Percentiles rank a stretch among this genome's conserved stretches.
Evolutionary conservation across 2,888 invertebrate species (phyloP).

Genomic region (Sipha maydis): DNA sequence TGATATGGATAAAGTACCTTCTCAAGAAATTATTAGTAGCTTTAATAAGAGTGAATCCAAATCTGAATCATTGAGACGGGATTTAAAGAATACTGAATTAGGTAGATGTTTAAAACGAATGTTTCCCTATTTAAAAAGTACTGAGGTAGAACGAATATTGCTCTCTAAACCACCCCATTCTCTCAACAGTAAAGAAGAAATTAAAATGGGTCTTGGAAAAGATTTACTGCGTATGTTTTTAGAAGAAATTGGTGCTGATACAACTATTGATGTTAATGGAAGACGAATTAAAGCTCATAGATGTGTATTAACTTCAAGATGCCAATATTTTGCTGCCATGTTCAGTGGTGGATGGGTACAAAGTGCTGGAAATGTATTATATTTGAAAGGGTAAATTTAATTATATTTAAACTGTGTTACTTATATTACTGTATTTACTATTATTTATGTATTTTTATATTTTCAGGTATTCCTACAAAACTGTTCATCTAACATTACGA

Average conservation of each 20-base stretch:
- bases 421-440: not conserved
- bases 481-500: conserved; percentile 89
- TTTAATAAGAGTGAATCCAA: conserved; percentile 79
- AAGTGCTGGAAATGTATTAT: conserved; percentile 81
- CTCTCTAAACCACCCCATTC: conserved; percentile 45
- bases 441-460: conserved; percentile 57
- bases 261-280: conserved; percentile 84
- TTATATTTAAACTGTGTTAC: not conserved
- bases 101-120: conserved; percentile 70
- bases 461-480: conserved; percentile 80
- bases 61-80: conserved; percentile 76
- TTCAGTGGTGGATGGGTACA: conserved; percentile 88
- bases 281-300: conserved; percentile 88
- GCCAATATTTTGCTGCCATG: conserved; percentile 92
- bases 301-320: conserved; percentile 89
- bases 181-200: conserved; percentile 51
- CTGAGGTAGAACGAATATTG: conserved; percentile 56
- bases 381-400: conserved; percentile 78
- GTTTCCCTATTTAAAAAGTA: conserved; percentile 70
- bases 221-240: conserved; percentile 90
- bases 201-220: conserved; percentile 76
- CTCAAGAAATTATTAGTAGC: conserved; percentile 65
- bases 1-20: conserved; percentile 76
- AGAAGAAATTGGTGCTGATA: conserved; percentile 90
- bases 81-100: conserved; percentile 67